Conservation (phyloP, 1,140 invertebrate species). For the Drosophila sproati region DNA sequence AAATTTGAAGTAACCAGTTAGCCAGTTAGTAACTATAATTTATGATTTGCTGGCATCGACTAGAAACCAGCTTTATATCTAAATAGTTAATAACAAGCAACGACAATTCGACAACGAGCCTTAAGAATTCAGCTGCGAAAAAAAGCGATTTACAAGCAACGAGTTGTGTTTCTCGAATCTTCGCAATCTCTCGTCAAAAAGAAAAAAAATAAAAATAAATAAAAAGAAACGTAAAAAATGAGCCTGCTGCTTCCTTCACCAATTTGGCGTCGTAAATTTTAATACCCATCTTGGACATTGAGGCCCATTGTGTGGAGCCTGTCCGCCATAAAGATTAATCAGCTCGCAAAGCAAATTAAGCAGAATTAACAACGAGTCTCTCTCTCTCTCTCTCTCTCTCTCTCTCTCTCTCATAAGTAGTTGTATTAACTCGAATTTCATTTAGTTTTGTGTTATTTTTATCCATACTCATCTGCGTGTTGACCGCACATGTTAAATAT, state of each 20-base stretch:
- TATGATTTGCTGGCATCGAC: too few species aligned
- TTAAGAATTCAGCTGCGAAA: neutral
- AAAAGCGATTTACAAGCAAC: neutral
- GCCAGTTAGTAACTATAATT: too few species aligned
- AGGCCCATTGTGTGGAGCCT: constrained; percentile 17
- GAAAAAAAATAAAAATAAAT: neutral
- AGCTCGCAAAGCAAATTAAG: neutral
- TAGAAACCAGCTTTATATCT: too few species aligned
- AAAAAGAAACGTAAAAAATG: neutral
- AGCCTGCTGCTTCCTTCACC: constrained; percentile 22
- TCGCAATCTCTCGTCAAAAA: neutral
- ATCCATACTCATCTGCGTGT: constrained; percentile 27
- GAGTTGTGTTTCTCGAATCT: neutral
- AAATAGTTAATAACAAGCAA: neutral
- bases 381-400: too few species aligned
- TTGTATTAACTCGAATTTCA: constrained; percentile 4
- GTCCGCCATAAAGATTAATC: constrained; percentile 69
- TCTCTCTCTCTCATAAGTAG: neutral
- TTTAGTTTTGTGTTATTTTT: constrained; percentile 9
- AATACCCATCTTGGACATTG: constrained; percentile 47
- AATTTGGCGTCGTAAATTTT: constrained; percentile 63
- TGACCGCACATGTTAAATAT: constrained; percentile 37
- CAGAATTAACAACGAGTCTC: neutral
- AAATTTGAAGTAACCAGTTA: neutral
- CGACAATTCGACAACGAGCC: neutral